Percentiles rank a stretch among this genome's conserved stretches.
phyloP scores from a whole-genome alignment of 1,140 invertebrate genomes.

The Mercenaria mercenaria region DNA sequence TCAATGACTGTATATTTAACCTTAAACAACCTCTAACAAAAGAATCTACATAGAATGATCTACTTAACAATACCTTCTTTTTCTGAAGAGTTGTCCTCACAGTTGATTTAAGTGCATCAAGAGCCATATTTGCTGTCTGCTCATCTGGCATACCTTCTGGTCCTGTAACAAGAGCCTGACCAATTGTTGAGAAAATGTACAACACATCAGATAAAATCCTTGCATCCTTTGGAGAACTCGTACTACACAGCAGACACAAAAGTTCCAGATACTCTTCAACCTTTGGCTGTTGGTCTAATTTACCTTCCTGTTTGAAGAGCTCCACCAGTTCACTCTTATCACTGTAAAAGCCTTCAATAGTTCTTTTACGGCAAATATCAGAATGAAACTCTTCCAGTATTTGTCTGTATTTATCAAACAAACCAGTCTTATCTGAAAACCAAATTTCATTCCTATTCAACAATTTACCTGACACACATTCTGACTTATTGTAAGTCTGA shows the following conservation, averaged over 20 bases:
- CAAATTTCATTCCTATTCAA: conserved; percentile 79
- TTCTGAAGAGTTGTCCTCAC: conserved; percentile 64
- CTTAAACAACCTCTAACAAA: too few species aligned
- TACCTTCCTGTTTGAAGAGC: conserved; percentile 68
- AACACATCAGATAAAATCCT: conserved; percentile 71
- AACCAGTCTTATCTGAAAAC: conserved; percentile 79
- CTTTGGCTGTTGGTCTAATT: conserved; percentile 69
- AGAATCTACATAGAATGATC: too few species aligned
- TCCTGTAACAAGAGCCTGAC: conserved; percentile 28
- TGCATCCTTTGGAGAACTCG: conserved; percentile 60
- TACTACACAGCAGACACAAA: conserved; percentile 70
- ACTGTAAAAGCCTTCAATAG: conserved; percentile 59
- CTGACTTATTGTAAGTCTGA: background rate
- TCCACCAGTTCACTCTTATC: conserved; percentile 62
- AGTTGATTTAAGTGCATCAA: conserved; percentile 60
- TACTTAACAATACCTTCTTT: conserved; percentile 41
- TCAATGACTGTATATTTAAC: too few species aligned
- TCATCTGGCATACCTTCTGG: conserved; percentile 30
- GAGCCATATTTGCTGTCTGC: conserved; percentile 53
- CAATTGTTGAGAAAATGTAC: conserved; percentile 76
- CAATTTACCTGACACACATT: conserved; percentile 76
- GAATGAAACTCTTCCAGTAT: conserved; percentile 75
- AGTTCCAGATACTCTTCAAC: conserved; percentile 79
- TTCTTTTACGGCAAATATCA: conserved; percentile 72
- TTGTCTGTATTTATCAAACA: conserved; percentile 77